phyloP scores from a whole-genome alignment of 2,888 invertebrate genomes.

The Protodeltote pygarga region DNA sequence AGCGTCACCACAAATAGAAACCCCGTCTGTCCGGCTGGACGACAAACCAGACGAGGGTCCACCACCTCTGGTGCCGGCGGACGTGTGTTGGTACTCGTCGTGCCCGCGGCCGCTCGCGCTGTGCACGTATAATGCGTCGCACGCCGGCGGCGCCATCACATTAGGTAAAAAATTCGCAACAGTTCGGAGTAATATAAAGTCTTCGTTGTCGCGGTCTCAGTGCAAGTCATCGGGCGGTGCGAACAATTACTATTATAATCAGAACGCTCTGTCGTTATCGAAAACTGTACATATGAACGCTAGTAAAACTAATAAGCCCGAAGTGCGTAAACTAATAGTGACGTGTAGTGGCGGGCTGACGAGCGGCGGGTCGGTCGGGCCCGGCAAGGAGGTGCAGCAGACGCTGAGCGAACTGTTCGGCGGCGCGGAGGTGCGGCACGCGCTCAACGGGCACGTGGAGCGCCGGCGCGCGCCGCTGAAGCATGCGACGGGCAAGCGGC shows the following conservation, averaged over 20 bases:
- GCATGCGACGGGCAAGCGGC: conserved; percentile 59
- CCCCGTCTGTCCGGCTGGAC: conserved; percentile 46
- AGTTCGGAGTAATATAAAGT: conserved; percentile 82
- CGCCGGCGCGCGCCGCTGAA: conserved; percentile 56
- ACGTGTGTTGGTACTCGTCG: conserved; percentile 82
- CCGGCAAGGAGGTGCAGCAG: conserved; percentile 62
- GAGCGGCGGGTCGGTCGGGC: conserved; percentile 41
- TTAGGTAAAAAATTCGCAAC: conserved; percentile 83
- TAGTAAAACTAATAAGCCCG: conserved; percentile 78
- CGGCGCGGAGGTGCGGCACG: conserved; percentile 60
- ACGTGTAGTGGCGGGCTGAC: conserved; percentile 72
- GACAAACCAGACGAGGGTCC: conserved; percentile 60
- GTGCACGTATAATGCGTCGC: conserved; percentile 86
- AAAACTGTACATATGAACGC: conserved; percentile 81
- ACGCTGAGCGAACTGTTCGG: conserved; percentile 73
- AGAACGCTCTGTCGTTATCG: conserved; percentile 70
- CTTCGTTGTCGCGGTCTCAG: conserved; percentile 75
- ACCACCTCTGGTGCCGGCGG: conserved; percentile 68
- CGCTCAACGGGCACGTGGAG: conserved; percentile 69
- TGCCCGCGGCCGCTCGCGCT: conserved; percentile 88
- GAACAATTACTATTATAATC: conserved; percentile 75
- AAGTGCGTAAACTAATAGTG: conserved; percentile 83
- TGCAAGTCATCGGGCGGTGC: conserved; percentile 67
- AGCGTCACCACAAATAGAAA: conserved; percentile 54
- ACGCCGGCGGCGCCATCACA: conserved; percentile 86